These are phyloP conservation scores for Suricata suricatta DNA, from an alignment of 2,113 vertebrate genomes.

Conservation along the genomic window DNA sequence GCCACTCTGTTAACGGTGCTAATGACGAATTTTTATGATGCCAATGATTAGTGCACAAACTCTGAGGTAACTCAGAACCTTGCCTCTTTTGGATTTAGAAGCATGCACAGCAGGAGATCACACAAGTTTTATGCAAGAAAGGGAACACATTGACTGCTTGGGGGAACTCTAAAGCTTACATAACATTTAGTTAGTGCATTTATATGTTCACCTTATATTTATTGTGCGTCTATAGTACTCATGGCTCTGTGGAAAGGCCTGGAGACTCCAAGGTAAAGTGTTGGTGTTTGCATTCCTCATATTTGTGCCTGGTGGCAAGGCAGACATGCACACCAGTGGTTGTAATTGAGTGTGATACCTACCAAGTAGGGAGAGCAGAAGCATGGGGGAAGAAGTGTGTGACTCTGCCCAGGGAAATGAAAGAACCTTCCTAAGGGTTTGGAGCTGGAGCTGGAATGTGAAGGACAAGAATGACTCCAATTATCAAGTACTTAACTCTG, in stretches of 20 bases:
- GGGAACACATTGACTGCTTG: background rate
- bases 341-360: background rate
- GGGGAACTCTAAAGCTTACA: background rate
- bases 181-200: background rate
- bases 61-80: background rate
- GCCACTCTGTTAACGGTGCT: background rate
- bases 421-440: background rate
- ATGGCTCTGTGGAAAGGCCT: background rate
- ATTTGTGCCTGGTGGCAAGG: background rate
- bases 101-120: background rate
- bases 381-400: background rate
- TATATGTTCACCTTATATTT: background rate
- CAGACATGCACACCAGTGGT: background rate
- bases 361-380: background rate
- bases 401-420: background rate
- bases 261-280: background rate
- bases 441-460: background rate
- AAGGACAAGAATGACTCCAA: background rate
- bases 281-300: background rate
- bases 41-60: background rate
- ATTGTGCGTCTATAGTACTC: background rate
- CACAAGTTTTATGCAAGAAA: background rate
- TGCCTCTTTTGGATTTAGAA: conserved; percentile 15
- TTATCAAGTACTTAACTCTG: background rate
- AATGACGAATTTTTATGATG: background rate